Base-by-base conservation (phyloP, 2,113 vertebrate species). In the Pogona vitticeps region DNA sequence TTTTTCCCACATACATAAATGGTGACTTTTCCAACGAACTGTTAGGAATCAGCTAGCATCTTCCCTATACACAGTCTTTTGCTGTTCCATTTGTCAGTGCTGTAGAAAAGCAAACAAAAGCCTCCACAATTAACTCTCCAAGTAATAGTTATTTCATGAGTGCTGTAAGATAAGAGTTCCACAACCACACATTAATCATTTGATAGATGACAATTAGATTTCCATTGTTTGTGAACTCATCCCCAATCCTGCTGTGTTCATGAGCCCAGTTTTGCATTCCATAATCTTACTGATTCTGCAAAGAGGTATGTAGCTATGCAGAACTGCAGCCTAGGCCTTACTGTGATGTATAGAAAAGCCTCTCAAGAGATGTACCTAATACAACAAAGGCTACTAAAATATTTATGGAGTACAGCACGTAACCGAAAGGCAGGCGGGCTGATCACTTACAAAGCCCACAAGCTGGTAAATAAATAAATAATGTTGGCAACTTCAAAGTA, bases 391-490 rank as follows among this genome's bases (percentile, higher is more conserved):
- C 40, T 72, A 67, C 71, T 94, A 71, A 94, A 94, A 91, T 94
- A 93, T 91, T 94, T 5, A 92, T 87, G 86, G 80, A 3, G 8
- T 1, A 0, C 42, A 0, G 76, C n/a, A 79, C 76, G 8, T 82
- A 87, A 59, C 65, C 86, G 70, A 46, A 21, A 67, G 77, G 46
- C 59, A 89, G 61, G 7, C 72, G 38, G 81, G 56, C 2, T 2
- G 2, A 6, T 91, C 83, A 82, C 80, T 88, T n/a, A 1, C 52
- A 82, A 63, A 80, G 90, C 86, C 90, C 83, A 67, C 52, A 81
- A 40, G 79, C 81, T n/a, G 73, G 78, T 91, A 89, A 84, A 81
- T 91, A 92, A 92, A 90, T 89, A 91, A 92, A 73, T 89, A 84
- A 91, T 84, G 58, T 46, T 77, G 81, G 72, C 83, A 89, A 67